These are phyloP conservation scores for Dryocosmus kuriphilus DNA, from an alignment of 2,888 invertebrate genomes.

Conservation along the genomic window DNA sequence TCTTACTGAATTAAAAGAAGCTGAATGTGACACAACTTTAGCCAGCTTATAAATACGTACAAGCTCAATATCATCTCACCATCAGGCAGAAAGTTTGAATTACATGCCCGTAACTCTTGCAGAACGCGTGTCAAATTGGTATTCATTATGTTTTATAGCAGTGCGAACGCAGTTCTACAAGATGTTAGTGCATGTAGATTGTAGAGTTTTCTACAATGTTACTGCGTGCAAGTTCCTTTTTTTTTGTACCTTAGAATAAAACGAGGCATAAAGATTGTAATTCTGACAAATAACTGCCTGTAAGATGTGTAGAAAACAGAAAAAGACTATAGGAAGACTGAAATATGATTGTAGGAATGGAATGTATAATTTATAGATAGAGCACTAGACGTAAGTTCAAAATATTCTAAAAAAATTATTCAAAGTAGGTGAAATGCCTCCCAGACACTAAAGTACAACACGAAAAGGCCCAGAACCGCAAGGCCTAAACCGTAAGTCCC, in stretches of 20 bases:
- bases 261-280: not conserved
- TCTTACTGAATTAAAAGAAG: too few relatives aligned
- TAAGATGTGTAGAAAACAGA: not conserved
- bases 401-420: too few relatives aligned
- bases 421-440: too few relatives aligned
- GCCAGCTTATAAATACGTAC: not conserved
- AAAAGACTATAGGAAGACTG: too few relatives aligned
- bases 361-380: not conserved
- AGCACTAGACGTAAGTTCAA: too few relatives aligned
- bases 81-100: constrained; percentile 51
- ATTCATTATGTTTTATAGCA: constrained; percentile 57
- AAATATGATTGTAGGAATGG: not conserved
- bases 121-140: constrained; percentile 55
- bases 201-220: constrained; percentile 36
- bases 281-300: not conserved
- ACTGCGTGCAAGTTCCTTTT: not conserved
- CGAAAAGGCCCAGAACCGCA: too few relatives aligned
- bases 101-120: constrained; percentile 46
- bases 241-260: not conserved
- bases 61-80: constrained; percentile 17
- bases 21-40: not conserved
- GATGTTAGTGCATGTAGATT: constrained; percentile 33
- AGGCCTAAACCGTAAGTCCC: too few relatives aligned
- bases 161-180: constrained; percentile 44
- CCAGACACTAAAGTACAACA: too few relatives aligned